These are phyloP conservation scores for Sitobion miscanthi DNA, from an alignment of 1,140 invertebrate species.

Conservation along the genomic window DNA sequence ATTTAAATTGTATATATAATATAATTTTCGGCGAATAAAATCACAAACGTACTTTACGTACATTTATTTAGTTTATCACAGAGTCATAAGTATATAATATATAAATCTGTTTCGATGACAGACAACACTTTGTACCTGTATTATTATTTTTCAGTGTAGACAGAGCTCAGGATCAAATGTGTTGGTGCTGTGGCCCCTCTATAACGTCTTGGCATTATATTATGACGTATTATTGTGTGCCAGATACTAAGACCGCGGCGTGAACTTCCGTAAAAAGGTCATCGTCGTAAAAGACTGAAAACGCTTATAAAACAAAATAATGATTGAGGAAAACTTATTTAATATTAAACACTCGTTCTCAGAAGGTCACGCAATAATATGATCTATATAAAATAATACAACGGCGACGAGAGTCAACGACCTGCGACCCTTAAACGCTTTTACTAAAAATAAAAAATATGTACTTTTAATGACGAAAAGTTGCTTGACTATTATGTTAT, in stretches of 20 bases:
- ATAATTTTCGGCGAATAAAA: background rate
- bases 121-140: background rate
- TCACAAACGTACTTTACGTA: background rate
- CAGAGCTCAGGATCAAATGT: background rate
- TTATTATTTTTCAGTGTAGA: background rate
- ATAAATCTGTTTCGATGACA: background rate
- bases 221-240: background rate
- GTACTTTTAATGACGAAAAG: background rate
- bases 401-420: background rate
- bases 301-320: conserved; percentile 2
- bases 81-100: background rate
- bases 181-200: background rate
- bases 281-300: background rate
- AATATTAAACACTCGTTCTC: background rate
- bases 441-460: background rate
- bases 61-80: background rate
- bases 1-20: no score
- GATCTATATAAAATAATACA: background rate
- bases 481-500: background rate
- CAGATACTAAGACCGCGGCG: background rate
- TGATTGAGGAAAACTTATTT: conserved; percentile 1
- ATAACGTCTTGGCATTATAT: background rate
- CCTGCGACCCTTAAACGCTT: background rate
- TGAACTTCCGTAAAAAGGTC: conserved; percentile 13
- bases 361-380: background rate